These are phyloP conservation scores for Phalacrocorax brasilianus DNA, from an alignment of 2,113 vertebrate species.

Conservation along the genomic window DNA sequence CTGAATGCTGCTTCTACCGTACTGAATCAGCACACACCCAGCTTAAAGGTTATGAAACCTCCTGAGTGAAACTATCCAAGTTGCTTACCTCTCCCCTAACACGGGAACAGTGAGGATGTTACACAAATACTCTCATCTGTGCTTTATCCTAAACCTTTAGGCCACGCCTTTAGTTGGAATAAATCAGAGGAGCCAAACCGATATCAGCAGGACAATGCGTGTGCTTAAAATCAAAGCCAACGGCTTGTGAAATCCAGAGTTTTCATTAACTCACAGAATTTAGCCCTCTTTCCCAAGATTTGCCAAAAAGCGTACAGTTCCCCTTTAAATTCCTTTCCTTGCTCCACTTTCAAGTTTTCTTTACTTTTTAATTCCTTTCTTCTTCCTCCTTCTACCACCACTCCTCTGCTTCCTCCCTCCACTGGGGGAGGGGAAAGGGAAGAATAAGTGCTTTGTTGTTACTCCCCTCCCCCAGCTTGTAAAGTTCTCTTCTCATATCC, in stretches of 20 bases:
- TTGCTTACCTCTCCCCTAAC: background rate
- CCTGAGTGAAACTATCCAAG: background rate
- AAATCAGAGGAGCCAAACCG: background rate
- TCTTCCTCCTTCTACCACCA: slow-evolving; percentile 43
- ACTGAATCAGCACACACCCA: slow-evolving; percentile 12
- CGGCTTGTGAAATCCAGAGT: background rate
- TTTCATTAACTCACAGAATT: background rate
- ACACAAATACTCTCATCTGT: background rate
- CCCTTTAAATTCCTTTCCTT: slow-evolving; percentile 36
- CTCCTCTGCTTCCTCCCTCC: slow-evolving; percentile 56
- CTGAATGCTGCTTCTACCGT: background rate
- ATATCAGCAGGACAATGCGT: rapidly evolving
- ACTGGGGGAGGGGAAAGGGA: slow-evolving; percentile 59
- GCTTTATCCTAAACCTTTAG: background rate
- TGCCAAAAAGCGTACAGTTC: background rate
- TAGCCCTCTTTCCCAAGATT: background rate
- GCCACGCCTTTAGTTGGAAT: background rate
- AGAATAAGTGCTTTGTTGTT: slow-evolving; percentile 64
- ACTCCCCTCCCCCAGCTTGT: slow-evolving; percentile 45
- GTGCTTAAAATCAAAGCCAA: background rate
- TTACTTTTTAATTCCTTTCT: slow-evolving; percentile 62
- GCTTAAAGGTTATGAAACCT: slow-evolving; percentile 33
- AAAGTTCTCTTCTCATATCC: slow-evolving; percentile 15
- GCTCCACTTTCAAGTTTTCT: slow-evolving; percentile 22
- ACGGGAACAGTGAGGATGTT: background rate